Conservation (phyloP, 2,888 invertebrate species). For the Chalcis sispes region DNA sequence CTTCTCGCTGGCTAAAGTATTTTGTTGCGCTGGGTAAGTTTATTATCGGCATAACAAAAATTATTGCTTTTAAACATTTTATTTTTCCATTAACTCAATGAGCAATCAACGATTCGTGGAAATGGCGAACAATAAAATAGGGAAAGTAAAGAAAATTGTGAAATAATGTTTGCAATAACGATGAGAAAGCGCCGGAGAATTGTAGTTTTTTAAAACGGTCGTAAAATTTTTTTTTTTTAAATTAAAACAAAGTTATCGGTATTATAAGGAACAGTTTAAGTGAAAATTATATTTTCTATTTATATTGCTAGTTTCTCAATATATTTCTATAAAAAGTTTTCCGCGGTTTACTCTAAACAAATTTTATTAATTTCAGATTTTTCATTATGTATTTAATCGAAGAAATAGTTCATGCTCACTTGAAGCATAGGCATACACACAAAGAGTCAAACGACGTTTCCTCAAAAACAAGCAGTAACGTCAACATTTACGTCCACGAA, state of each 20-base stretch:
- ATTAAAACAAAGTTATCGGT: slow-evolving; percentile 10
- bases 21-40: slow-evolving; percentile 80
- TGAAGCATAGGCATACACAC: slow-evolving; percentile 72
- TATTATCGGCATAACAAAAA: background rate
- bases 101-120: background rate
- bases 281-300: background rate
- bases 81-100: background rate
- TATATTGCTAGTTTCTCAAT: background rate
- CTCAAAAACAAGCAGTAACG: slow-evolving; percentile 61
- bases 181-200: slow-evolving; percentile 21
- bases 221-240: slow-evolving; percentile 12
- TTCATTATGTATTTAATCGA: slow-evolving; percentile 81
- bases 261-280: background rate
- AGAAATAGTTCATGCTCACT: slow-evolving; percentile 84
- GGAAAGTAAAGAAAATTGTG: slow-evolving; percentile 19
- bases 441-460: slow-evolving; percentile 59
- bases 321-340: background rate
- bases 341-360: background rate
- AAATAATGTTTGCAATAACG: slow-evolving; percentile 2
- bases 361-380: slow-evolving; percentile 63
- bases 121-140: slow-evolving; percentile 17
- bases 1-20: slow-evolving; percentile 81
- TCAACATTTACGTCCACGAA: slow-evolving; percentile 68
- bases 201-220: background rate
- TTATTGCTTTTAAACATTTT: background rate